These are phyloP conservation scores for Temnothorax ravouxi DNA, from an alignment of 2,888 invertebrate species.

Conservation along the genomic window DNA sequence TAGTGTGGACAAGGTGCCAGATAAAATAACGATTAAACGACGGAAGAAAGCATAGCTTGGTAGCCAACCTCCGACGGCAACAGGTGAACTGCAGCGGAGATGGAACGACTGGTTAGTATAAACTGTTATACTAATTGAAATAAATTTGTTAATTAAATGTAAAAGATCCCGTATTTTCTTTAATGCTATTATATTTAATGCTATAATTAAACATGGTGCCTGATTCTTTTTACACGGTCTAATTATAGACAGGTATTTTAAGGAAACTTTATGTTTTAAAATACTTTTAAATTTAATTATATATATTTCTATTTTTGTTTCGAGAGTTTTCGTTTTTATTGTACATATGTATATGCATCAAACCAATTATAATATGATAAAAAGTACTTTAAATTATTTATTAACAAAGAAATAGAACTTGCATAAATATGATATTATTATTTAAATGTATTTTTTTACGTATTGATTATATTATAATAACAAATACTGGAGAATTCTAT, in stretches of 20 bases:
- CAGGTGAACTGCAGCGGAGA: slow-evolving; percentile 65
- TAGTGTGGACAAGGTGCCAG: slow-evolving; percentile 40
- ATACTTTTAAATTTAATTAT: background rate
- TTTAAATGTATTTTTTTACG: background rate
- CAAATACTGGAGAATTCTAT: background rate
- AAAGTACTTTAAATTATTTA: background rate
- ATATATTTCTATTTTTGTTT: background rate
- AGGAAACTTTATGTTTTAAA: background rate
- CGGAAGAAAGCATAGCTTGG: slow-evolving; percentile 39
- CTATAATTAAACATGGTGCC: background rate
- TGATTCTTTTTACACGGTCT: background rate
- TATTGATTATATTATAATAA: background rate
- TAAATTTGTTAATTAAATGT: background rate
- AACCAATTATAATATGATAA: background rate
- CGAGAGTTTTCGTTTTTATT: background rate
- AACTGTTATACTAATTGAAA: background rate
- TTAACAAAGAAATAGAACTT: background rate
- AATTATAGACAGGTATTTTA: background rate
- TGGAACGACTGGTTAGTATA: slow-evolving; percentile 82
- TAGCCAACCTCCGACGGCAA: slow-evolving; percentile 48
- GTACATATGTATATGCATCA: background rate
- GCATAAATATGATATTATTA: background rate
- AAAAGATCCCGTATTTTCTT: background rate
- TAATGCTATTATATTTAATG: background rate
- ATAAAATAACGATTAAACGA: slow-evolving; percentile 61